Percentiles rank a stretch among this genome's conserved stretches.
Conservation (phyloP, 1,140 invertebrate genomes). For the Palaemon carinicauda region DNA sequence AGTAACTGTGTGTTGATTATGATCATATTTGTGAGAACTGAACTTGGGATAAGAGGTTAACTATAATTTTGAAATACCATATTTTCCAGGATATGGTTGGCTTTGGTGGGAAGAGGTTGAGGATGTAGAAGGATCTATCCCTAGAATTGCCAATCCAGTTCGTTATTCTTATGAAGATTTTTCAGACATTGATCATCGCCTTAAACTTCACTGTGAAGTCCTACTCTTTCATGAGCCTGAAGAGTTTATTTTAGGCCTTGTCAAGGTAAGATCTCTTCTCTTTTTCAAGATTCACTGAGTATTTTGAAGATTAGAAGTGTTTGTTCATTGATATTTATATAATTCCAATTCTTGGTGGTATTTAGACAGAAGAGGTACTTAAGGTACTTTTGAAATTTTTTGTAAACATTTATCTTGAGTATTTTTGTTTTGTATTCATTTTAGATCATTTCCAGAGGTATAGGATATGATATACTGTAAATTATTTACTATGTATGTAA, state of each 20-base stretch:
- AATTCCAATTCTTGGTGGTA: background rate
- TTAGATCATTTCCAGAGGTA: too few species aligned
- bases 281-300: too few species aligned
- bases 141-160: background rate
- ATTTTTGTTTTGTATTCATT: too few species aligned
- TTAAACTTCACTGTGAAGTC: slow-evolving; percentile 33
- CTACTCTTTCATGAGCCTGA: slow-evolving; percentile 10
- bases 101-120: slow-evolving; percentile 36
- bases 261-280: slow-evolving; percentile 1
- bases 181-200: slow-evolving; percentile 23
- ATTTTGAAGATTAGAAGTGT: too few species aligned
- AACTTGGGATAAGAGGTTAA: too few species aligned
- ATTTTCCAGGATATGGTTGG: slow-evolving; percentile 26
- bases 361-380: too few species aligned
- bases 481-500: too few species aligned
- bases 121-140: background rate
- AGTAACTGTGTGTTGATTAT: too few species aligned
- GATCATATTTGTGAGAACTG: too few species aligned
- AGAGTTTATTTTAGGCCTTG: slow-evolving; percentile 16
- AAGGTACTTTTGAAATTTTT: too few species aligned
- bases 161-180: slow-evolving; percentile 35
- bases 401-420: too few species aligned
- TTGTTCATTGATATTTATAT: background rate
- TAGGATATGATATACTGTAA: too few species aligned
- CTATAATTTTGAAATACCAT: background rate